Evolutionary conservation across 2,113 vertebrate genomes (phyloP).

Genomic region (Ceyx margarethae): DNA sequence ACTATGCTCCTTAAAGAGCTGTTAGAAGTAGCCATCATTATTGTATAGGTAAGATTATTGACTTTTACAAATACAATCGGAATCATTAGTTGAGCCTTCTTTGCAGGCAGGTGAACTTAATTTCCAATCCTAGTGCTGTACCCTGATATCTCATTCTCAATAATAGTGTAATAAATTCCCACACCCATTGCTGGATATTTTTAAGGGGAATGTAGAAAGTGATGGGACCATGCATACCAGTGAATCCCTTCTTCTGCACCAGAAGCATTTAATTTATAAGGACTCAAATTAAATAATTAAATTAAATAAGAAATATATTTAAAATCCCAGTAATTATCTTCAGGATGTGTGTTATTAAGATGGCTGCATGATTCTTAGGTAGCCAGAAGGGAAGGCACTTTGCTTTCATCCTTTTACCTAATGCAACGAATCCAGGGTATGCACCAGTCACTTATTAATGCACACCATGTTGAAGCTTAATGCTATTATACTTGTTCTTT

Average conservation of each 20-base stretch:
- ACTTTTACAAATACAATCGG: not conserved
- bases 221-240: fast-evolving
- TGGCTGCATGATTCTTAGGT: not conserved
- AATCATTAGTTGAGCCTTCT: not conserved
- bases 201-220: not conserved
- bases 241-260: not conserved
- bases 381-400: not conserved
- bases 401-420: conserved; percentile 41
- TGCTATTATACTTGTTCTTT: conserved; percentile 29
- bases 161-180: not conserved
- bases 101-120: not conserved
- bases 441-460: conserved; percentile 5
- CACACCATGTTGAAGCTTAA: conserved; percentile 36
- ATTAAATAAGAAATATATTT: not conserved
- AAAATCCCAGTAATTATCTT: conserved; percentile 6
- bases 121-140: not conserved
- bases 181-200: fast-evolving
- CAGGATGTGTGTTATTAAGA: not conserved
- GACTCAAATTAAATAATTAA: not conserved
- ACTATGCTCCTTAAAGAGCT: not conserved
- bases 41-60: not conserved
- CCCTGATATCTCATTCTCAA: not conserved
- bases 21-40: not conserved
- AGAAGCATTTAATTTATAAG: not conserved
- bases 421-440: conserved; percentile 20